Evolutionary conservation across 2,113 vertebrate genomes (phyloP).

Genomic region (Holacanthus passer): DNA sequence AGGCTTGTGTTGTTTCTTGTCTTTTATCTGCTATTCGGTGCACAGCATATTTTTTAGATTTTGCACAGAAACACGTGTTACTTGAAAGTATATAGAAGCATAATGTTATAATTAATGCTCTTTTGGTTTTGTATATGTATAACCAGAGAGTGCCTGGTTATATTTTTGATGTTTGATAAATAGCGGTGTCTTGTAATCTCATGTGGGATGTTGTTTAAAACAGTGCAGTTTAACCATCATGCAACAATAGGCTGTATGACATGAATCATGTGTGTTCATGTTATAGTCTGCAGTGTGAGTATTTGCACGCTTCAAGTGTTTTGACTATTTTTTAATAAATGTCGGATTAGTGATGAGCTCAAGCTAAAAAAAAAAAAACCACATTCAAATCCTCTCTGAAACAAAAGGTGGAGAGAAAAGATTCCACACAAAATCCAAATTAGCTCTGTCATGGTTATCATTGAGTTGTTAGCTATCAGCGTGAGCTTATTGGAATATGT

Average conservation of each 20-base stretch:
- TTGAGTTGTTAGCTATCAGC: conserved; percentile 52
- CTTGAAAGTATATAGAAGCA: background rate
- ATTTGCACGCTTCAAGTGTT: conserved; percentile 32
- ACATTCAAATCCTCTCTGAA: conserved; percentile 42
- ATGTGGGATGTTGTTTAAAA: background rate
- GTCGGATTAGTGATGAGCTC: conserved; percentile 53
- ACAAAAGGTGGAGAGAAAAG: conserved; percentile 41
- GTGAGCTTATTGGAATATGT: conserved; percentile 61
- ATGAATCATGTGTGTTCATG: conserved; percentile 8
- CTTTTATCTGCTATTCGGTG: background rate
- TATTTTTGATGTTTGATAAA: background rate
- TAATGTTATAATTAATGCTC: background rate
- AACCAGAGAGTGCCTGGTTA: background rate
- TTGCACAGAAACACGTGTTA: background rate
- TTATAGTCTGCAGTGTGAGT: conserved; percentile 2
- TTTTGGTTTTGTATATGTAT: background rate
- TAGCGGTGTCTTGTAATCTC: too few relatives aligned
- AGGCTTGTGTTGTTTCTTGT: background rate
- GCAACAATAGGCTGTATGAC: background rate
- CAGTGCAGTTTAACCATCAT: background rate
- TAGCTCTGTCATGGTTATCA: conserved; percentile 45
- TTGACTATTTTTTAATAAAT: conserved; percentile 55
- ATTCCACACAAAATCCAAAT: conserved; percentile 38
- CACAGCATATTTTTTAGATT: background rate
- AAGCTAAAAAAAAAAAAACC: conserved; percentile 35